Base-by-base conservation (phyloP, 2,888 invertebrate genomes). In the Plagodis dolabraria region DNA sequence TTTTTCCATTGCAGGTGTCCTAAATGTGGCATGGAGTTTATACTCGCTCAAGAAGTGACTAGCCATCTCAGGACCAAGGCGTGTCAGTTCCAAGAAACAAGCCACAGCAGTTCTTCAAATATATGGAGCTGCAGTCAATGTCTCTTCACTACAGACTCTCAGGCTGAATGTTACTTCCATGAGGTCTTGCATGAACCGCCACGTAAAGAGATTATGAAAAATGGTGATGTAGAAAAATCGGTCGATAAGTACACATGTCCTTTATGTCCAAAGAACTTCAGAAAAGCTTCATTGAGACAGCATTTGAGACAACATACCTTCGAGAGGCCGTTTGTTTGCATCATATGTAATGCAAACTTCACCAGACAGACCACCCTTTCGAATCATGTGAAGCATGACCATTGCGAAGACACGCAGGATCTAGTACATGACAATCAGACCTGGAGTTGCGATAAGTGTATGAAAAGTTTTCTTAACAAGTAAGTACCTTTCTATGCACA, bases 291-390 rank as follows among this genome's bases (percentile, higher is more conserved):
- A 0, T 82, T 97, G 11, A 93, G 95, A 0, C 94, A 94, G 58
- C 97, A 97, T 80, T 83, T 97, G 46, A 93, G 96, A 38, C 93
- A 94, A 55, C 97, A 97, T 74, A 96, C 96, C 0, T 94, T 95
- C 35, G 97, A 97, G 75, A 93, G 95, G 60, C 95, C 96, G 0
- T 96, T 94, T 71, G 85, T 90, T 5, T 97, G 97, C 71, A 82
- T 89, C 0, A 77, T 88, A 5, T 97, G 97, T 75, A 86, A 85
- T 0, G 88, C 94, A 0, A 94, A 94, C 63, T 97, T 97, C 75
- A 94, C 95, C 0, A 89, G 96, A 34, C 94, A 95, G 69, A 94
- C 95, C 48, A 95, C 95, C 71, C 86, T 96, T 52, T 93, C 93
- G 36, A 93, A 93, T 57, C 97, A 97, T 79, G 85, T 90, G 54